These are phyloP conservation scores for Dascyllus trimaculatus DNA, from an alignment of 2,113 vertebrate species.

Conservation along the genomic window DNA sequence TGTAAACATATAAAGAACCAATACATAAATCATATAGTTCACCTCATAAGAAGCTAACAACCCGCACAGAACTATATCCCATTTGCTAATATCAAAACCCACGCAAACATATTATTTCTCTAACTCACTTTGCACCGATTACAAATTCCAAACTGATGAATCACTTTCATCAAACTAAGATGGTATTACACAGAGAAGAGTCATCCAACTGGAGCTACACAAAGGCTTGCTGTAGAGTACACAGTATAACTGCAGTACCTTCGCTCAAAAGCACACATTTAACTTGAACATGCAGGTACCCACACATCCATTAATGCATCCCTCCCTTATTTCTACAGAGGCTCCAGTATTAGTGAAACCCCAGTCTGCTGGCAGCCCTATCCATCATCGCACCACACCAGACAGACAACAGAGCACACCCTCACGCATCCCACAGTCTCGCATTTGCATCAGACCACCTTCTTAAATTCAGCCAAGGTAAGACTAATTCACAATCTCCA, in stretches of 20 bases:
- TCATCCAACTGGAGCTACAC: constrained; percentile 3
- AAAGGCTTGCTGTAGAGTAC: constrained; percentile 1
- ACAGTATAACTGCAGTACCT: constrained; percentile 3
- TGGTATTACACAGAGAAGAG: neutral
- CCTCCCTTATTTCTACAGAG: constrained; percentile 59
- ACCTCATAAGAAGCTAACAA: neutral
- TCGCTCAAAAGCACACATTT: constrained; percentile 39
- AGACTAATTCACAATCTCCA: constrained; percentile 70
- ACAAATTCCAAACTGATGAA: constrained; percentile 36
- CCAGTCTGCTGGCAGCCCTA: constrained; percentile 73
- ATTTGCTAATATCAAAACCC: constrained; percentile 20
- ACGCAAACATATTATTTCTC: neutral
- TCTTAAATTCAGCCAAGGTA: constrained; percentile 76
- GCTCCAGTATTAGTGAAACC: constrained; percentile 71
- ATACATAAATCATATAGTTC: neutral
- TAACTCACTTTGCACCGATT: too few species aligned
- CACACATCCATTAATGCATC: constrained; percentile 55
- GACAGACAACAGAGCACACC: constrained; percentile 67
- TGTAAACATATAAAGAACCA: neutral
- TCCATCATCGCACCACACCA: constrained; percentile 74
- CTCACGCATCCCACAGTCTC: constrained; percentile 61
- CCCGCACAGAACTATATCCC: neutral
- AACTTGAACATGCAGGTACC: constrained; percentile 23
- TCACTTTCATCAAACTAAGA: constrained; percentile 21
- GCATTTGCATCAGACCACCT: constrained; percentile 77